Base-by-base conservation (phyloP, 2,888 invertebrate species). In the Boloria selene region DNA sequence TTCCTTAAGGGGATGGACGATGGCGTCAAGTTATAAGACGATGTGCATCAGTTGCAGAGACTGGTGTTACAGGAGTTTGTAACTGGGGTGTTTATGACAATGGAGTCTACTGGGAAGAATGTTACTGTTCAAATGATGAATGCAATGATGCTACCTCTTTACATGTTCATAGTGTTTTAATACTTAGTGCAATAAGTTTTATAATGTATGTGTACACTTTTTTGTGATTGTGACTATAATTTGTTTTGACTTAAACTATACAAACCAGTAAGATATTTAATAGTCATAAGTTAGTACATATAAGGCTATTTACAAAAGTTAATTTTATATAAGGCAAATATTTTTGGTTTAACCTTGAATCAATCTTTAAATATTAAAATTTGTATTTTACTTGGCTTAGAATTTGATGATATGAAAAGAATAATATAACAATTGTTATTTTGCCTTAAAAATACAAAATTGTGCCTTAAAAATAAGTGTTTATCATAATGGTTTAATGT, bases 31-130 rank as follows among this genome's bases (percentile, higher is more conserved):
- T 98, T 0, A 96, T 97, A 65, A 93, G 98, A 45, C 93, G 97
- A 22, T 98, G 98, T 87, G 97, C 97, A 1, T 97, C 97, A 0
- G 97, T 98, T 0, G 95, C 98, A 0, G 97, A 97, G 74, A 97
- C 96, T 1, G 98, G 98, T 70, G 97, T 97, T 0, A 97, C 98
- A 0, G 98, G 98, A 63, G 98, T 98, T 0, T 99, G 99, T 80
- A 97, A 98, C 81, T 99, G 98, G 98, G 97, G 98, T 17, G 97
- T 99, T 64, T 95, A 97, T 75, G 96, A 97, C 72, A 98, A 98
- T 76, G 98, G 98, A 3, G 97, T 97, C 0, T 99, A 98, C 83
- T 98, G 97, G 97, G 98, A 99, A 83, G 98, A 98, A 79, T 99
- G 99, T 79, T 99, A 98, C 80, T 99, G 98, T 83, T 96, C 97